These are phyloP conservation scores for Salminus brasiliensis DNA, from an alignment of 2,113 vertebrate species.

Conservation along the genomic window DNA sequence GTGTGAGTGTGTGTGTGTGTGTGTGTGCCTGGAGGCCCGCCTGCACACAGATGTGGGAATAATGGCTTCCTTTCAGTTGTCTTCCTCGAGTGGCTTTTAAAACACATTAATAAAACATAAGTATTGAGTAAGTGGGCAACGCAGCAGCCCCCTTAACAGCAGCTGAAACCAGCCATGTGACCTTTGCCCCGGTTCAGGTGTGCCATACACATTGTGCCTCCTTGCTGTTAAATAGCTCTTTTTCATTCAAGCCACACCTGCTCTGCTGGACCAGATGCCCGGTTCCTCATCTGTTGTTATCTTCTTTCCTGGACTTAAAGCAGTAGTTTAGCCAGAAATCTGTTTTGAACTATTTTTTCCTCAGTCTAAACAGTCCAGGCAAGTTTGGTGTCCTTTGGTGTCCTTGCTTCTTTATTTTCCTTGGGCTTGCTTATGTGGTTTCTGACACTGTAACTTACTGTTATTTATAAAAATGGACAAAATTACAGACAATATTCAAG, in stretches of 20 bases:
- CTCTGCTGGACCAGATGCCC: neutral
- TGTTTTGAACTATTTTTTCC: no score
- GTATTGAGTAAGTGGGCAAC: conserved; percentile 65
- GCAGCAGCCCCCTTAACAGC: conserved; percentile 63
- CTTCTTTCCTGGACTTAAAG: no score
- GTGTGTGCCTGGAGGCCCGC: conserved; percentile 30
- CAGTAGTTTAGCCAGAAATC: no score
- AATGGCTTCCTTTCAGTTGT: conserved; percentile 70
- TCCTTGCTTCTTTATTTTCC: no score
- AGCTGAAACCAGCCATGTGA: conserved; percentile 38
- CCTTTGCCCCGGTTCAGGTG: conserved; percentile 73
- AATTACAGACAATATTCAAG: no score
- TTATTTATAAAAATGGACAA: no score
- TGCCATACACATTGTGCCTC: conserved; percentile 44
- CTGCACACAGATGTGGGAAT: conserved; percentile 75
- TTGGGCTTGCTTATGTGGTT: no score
- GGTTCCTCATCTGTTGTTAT: no score
- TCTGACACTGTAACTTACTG: no score
- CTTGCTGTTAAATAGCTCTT: neutral
- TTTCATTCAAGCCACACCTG: neutral
- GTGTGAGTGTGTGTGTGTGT: conserved; percentile 31
- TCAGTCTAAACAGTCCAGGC: no score
- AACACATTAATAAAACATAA: conserved; percentile 84
- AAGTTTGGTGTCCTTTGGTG: no score
- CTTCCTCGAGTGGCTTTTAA: conserved; percentile 69